Percentiles rank a stretch among this genome's conserved stretches.
phyloP scores from a whole-genome alignment of 2,797 vertebrate species.

The Pristis pectinata region DNA sequence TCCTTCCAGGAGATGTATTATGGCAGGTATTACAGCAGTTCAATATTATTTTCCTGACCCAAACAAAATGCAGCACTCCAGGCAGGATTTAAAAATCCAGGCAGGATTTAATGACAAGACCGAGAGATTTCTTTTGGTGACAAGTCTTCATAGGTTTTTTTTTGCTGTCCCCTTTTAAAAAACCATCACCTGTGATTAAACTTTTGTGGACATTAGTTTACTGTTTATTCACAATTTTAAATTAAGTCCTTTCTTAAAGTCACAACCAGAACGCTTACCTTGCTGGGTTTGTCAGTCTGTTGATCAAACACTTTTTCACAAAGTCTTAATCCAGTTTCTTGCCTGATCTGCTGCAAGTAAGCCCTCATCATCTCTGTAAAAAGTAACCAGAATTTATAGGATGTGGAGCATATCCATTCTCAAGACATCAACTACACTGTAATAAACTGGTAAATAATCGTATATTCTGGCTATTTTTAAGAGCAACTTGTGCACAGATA shows the following conservation, averaged over 20 bases:
- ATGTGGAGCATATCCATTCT: neutral
- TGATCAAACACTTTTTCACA: constrained; percentile 98
- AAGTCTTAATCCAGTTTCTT: constrained; percentile 88
- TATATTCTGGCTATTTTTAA: too few species aligned
- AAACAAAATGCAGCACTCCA: neutral
- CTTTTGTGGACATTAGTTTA: neutral
- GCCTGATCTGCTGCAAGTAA: constrained; percentile 90
- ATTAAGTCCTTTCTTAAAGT: neutral
- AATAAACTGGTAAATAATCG: too few species aligned
- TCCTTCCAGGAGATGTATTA: neutral
- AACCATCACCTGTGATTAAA: neutral
- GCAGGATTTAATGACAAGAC: neutral
- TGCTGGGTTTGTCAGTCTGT: constrained; percentile 95
- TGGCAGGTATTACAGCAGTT: too few species aligned
- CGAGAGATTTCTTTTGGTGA: neutral
- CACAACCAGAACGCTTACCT: constrained; percentile 61
- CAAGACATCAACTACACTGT: neutral
- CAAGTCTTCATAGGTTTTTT: too few species aligned
- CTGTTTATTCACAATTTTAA: neutral
- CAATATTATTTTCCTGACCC: neutral
- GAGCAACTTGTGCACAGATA: too few species aligned
- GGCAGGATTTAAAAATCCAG: neutral
- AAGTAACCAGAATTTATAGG: neutral
- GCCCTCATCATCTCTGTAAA: constrained; percentile 86
- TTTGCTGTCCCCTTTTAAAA: neutral